Base-by-base conservation (phyloP, 2,888 invertebrate genomes). In the Eilema caniola region DNA sequence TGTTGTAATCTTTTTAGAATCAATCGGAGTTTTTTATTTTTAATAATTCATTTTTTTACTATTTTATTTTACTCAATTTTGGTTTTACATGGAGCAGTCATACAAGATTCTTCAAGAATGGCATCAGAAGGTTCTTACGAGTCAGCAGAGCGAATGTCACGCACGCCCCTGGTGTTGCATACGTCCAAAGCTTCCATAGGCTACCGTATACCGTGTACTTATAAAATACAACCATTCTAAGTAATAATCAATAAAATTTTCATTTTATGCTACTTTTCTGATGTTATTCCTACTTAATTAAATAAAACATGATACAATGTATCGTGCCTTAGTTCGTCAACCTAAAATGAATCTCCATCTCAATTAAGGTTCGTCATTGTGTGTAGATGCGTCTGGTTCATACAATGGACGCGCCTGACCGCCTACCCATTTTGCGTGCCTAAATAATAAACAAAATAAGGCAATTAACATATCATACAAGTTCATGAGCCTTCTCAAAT, bases 341-440 rank as follows among this genome's bases (percentile, higher is more conserved):
- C 77, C 76, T 64, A 62, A 62, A 62, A 72, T 73, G 72, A 74
- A 73, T 79, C 69, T 78, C 77, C 79, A 75, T 72, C 71, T 82
- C 84, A 85, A 85, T 85, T 85, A 85, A 77, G 79, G 70, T 75
- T 70, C 77, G 70, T 76, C 83, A 83, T 85, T 83, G 84, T 83
- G 74, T 75, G 73, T 73, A 73, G 70, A 77, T 77, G 76, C 66
- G 73, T 74, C 72, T 78, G 67, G 41, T 64, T 72, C 74, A 67
- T 75, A 84, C 81, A 85, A 85, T 82, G 81, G 80, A 72, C 73
- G 74, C 65, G 71, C 66, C 66, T 72, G 67, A 72, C 73, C 83
- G 81, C 84, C 85, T 75, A 81, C 84, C 72, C 78, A 68, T 69
- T 81, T 65, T 66, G 69, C 74, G 74, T 73, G 73, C 76, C 77